Base-by-base conservation (phyloP, 2,888 invertebrate genomes). In the Zonitis immaculata region DNA sequence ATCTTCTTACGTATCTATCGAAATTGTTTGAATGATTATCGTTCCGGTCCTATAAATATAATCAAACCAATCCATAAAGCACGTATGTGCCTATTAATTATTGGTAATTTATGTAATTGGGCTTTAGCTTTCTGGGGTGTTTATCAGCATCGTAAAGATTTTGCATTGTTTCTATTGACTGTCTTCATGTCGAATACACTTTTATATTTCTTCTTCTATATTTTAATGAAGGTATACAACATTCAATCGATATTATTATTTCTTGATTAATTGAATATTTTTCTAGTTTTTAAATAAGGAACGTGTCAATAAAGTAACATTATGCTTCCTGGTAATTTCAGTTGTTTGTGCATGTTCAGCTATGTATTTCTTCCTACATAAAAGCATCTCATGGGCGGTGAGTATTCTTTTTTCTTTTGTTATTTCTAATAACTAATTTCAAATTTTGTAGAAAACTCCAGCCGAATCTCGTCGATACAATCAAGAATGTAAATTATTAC, bases 181-280 rank as follows among this genome's bases (percentile, higher is more conserved):
- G 83, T 94, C 25, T 84, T 94, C 62, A 88, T 94, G 81, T 83
- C 85, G 3, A 94, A 94, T 76, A 82, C 93, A 22, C 77, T 91
- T 54, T 77, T 93, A 6, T 93, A 94, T 74, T 84, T 85, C 11
- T 73, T 83, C 50, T 91, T 90, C 74, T 94, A 94, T 73, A 84
- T 92, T 42, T 72, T 82, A 5, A 91, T 92, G 89, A 94, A 94
- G 82, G 86, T 87, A 30, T n/a, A n/a, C n/a, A n/a, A n/a, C n/a
- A n/a, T 28, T 18, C 12, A 47, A 27, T 42, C 9, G 16, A 22
- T 26, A 39, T 48, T 42, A 30, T 42, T 42, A 8, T 42, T 20
- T 6, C 1, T n/a, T 7, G 32, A 47, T 20, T 39, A 25, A 9
- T 27, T 11, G 12, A 16, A 26, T 5, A 6, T 32, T 1, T 39